Evolutionary conservation across 2,113 vertebrate species (phyloP), one percentile per base, ranked within the genome.

Genomic region (Chunga burmeisteri): DNA sequence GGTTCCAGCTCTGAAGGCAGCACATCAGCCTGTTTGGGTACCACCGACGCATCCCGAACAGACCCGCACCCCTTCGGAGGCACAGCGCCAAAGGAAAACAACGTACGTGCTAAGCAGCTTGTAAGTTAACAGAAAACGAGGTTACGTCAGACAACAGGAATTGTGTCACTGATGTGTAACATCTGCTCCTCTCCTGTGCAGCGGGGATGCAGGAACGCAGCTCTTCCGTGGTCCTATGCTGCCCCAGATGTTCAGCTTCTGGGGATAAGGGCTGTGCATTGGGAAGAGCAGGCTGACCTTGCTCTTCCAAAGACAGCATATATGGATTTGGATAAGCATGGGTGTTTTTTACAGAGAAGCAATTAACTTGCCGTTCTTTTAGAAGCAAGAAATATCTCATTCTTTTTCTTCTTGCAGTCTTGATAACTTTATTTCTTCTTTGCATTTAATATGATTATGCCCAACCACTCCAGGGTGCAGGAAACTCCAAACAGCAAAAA

Each of bases 21-120:
- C 29, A 55, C 3, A 68, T 50, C 55, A 70, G 26, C 13, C 49
- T 50, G 9, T 38, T n/a, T 55, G 53, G 18, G 9, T 38, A 10
- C 36, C 55, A 38, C 59, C 23, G 38, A 12, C 14, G 14, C 0
- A 0, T 6, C 38, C 25, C 7, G n/a, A 40, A 15, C 32, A 68
- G n/a, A 59, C 16, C 36, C 11, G 9, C 14, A 8, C 11, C 32
- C 36, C 36, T 47, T 32, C 3, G 1, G 53, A 65, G 38, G 21
- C n/a, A 46, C 1, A 0, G 10, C 0, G 0, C 55, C 6, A 6
- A 34, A 40, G 59, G 44, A 68, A 73, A 61, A 29, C 34, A 40
- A 5, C 0, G 0, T 0, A 0, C 0, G 0, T 22, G 46, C 26
- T 47, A 22, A 85, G 34, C 22, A 55, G 10, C 53, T 83, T 34